Conservation (phyloP, 2,888 invertebrate genomes). For the Ormyrus pomaceus region DNA sequence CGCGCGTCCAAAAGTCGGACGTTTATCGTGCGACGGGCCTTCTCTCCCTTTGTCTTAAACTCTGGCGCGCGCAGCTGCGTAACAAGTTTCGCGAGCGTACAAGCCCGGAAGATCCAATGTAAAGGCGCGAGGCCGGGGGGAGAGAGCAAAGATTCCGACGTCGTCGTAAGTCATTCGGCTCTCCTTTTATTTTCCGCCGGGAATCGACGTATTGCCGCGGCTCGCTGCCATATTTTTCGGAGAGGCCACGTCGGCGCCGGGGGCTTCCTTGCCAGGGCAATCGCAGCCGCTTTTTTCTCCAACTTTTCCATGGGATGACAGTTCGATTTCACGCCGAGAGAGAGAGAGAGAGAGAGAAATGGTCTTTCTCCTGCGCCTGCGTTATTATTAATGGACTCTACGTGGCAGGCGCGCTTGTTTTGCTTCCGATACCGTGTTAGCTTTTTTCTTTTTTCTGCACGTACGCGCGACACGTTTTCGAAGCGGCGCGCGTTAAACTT, state of each 20-base stretch:
- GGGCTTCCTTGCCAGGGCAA: neutral
- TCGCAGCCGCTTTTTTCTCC: slow-evolving; percentile 30
- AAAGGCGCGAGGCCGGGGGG: slow-evolving; percentile 10
- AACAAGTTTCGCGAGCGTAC: slow-evolving; percentile 20
- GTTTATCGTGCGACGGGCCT: neutral
- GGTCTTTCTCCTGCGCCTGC: slow-evolving; percentile 21
- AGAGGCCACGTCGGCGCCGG: neutral
- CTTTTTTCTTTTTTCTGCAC: neutral
- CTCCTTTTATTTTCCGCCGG: neutral
- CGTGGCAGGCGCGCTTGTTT: slow-evolving; percentile 15
- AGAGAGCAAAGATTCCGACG: slow-evolving; percentile 29
- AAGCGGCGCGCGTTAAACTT: slow-evolving; percentile 6
- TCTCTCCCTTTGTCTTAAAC: neutral
- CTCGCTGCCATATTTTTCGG: slow-evolving; percentile 37
- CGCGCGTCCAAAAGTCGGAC: slow-evolving; percentile 28
- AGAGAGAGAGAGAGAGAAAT: slow-evolving; percentile 37
- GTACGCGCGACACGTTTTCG: slow-evolving; percentile 28
- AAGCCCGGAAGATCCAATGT: slow-evolving; percentile 25
- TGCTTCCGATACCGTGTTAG: slow-evolving; percentile 29
- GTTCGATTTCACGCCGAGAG: slow-evolving; percentile 52
- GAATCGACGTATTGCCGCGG: slow-evolving; percentile 11
- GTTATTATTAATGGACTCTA: slow-evolving; percentile 43
- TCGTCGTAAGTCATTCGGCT: slow-evolving; percentile 51
- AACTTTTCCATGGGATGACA: slow-evolving; percentile 49
- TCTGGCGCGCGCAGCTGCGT: neutral